phyloP scores from a whole-genome alignment of 2,113 vertebrate genomes.

The Ariopsis seemanni region DNA sequence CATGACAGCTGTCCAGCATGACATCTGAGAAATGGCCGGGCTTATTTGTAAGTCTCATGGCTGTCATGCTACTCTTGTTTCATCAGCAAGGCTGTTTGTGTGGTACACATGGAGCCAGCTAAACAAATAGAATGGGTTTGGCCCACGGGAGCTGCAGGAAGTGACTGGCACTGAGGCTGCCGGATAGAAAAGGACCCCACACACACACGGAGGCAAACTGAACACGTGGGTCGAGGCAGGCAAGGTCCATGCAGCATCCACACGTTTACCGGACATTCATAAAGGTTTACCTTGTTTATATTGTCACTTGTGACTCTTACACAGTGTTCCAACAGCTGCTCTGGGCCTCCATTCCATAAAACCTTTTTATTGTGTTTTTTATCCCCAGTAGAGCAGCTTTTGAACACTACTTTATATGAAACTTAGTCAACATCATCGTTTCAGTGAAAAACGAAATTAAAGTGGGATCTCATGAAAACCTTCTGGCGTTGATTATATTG shows the following conservation, averaged over 20 bases:
- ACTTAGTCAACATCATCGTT: slow-evolving; percentile 14
- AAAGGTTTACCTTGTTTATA: slow-evolving; percentile 56
- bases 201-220: slow-evolving; percentile 42
- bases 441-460: slow-evolving; percentile 33
- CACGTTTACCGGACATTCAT: slow-evolving; percentile 56
- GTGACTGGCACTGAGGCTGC: slow-evolving; percentile 21
- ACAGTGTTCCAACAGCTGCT: slow-evolving; percentile 22
- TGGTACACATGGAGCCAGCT: slow-evolving; percentile 32
- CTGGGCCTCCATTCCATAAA: slow-evolving; percentile 36
- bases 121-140: slow-evolving; percentile 36
- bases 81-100: slow-evolving; percentile 40
- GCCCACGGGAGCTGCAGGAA: not conserved
- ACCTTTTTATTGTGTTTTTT: slow-evolving; percentile 48
- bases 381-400: slow-evolving; percentile 39
- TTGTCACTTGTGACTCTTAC: slow-evolving; percentile 27
- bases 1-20: not conserved
- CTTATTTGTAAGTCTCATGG: slow-evolving; percentile 1
- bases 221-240: slow-evolving; percentile 38
- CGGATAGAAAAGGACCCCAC: slow-evolving; percentile 24
- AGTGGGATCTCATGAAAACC: not conserved
- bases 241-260: slow-evolving; percentile 33
- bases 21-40: slow-evolving; percentile 13
- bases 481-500: not conserved
- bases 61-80: slow-evolving; percentile 22
- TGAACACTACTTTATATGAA: slow-evolving; percentile 16